Base-by-base conservation (phyloP, 2,113 vertebrate genomes). In the Chauna torquata region DNA sequence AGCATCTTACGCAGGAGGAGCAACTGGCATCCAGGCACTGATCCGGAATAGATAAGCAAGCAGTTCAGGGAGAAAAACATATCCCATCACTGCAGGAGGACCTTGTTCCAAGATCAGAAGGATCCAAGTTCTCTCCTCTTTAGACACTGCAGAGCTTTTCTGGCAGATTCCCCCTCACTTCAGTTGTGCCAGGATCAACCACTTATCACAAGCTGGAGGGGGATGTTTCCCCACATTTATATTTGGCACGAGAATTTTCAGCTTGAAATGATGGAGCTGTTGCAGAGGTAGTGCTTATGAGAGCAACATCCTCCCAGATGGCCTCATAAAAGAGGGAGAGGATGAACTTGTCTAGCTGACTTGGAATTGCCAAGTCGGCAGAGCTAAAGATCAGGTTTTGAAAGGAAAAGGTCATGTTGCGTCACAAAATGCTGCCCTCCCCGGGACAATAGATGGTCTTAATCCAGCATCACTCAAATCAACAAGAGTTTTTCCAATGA, bases 301-400 rank as follows among this genome's bases (percentile, higher is more conserved):
- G 84, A 95, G 87, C 89, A 94, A 59, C 89, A 81, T 91, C 95
- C 87, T 96, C 93, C 91, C 95, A 96, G 84, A 93, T 94, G 97
- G 87, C 81, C 89, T 86, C 91, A 74, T 90, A 88, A 95, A 94
- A 86, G 2, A 85, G 54, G 62, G 47, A 94, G 82, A 97, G 82
- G 89, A 86, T 86, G 78, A 94, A 68, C 50, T 95, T 78, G 84
- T 80, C 91, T 88, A 10, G 4, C 55, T 80, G 82, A 9, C n/a
- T 70, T 1, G n/a, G 52, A 92, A 49, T 30, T 92, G 96, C 91
- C 92, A 92, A 92, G 91, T 17, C 16, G 54, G 77, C 86, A 95
- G 83, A 94, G 89, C 66, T 95, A 36, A 87, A 95, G 78, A 88
- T 85, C 70, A 68, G 58, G 70, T 16, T 92, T 69, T 82, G 18